phyloP scores from a whole-genome alignment of 2,113 vertebrate genomes.

The Sminthopsis crassicaudata region DNA sequence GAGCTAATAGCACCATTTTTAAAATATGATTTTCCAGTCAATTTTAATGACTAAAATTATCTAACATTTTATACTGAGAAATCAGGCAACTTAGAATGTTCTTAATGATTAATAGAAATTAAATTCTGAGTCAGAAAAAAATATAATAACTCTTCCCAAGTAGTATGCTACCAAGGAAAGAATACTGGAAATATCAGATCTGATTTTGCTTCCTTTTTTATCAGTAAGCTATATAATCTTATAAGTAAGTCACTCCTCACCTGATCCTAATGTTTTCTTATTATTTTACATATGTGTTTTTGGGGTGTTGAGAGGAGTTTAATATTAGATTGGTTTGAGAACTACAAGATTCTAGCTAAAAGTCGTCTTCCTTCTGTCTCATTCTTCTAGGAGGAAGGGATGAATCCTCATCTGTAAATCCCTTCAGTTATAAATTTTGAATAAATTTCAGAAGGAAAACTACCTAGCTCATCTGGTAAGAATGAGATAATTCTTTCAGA shows the following conservation, averaged over 20 bases:
- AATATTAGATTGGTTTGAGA: neutral
- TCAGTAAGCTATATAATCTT: neutral
- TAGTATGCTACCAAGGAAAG: neutral
- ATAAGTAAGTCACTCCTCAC: neutral
- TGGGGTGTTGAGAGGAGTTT: neutral
- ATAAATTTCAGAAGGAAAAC: neutral
- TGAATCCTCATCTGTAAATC: neutral
- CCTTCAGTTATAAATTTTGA: neutral
- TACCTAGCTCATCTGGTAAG: neutral
- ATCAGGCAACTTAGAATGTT: accelerated
- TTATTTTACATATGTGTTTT: neutral
- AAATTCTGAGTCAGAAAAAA: neutral
- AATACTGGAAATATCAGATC: neutral
- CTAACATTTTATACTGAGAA: too few species aligned
- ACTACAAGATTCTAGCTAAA: neutral
- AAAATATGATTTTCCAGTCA: neutral
- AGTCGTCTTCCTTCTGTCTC: neutral
- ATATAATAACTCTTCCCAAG: neutral
- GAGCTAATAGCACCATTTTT: neutral
- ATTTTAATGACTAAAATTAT: neutral
- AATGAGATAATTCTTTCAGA: constrained; percentile 34
- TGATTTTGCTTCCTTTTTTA: neutral
- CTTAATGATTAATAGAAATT: accelerated
- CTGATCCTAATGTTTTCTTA: neutral
- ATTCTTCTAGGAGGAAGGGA: neutral